These are phyloP conservation scores for Hassar affinis DNA, from an alignment of 2,113 vertebrate species.

Conservation along the genomic window DNA sequence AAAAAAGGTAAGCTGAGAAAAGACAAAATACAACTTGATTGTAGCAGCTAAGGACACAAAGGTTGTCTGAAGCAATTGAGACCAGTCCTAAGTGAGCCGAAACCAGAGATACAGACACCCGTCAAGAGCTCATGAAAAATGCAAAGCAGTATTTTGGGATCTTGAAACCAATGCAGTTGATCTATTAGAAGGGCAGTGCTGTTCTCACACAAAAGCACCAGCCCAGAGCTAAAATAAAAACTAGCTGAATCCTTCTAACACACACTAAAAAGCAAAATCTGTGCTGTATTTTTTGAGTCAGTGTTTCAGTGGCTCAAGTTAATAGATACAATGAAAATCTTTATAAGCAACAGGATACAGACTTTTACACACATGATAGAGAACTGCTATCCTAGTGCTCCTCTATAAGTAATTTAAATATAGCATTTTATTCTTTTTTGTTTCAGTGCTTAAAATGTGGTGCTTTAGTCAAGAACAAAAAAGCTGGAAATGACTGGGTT, in stretches of 20 bases:
- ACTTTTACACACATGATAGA: no score
- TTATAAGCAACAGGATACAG: no score
- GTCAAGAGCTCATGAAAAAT: constrained; percentile 69
- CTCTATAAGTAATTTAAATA: neutral
- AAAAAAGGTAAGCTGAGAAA: neutral
- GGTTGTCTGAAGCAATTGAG: constrained; percentile 58
- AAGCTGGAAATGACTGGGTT: neutral
- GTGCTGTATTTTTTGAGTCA: neutral
- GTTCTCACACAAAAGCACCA: constrained; percentile 50
- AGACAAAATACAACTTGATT: constrained; percentile 18
- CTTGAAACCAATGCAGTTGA: constrained; percentile 60
- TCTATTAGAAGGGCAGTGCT: constrained; percentile 61
- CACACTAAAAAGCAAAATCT: neutral
- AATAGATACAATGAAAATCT: neutral
- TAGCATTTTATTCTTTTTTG: neutral
- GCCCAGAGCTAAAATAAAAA: neutral
- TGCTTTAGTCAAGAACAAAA: neutral
- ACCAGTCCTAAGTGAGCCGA: constrained; percentile 54
- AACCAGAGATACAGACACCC: constrained; percentile 64
- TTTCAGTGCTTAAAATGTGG: neutral
- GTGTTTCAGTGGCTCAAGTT: neutral
- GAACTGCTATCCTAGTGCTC: neutral
- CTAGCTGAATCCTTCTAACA: neutral
- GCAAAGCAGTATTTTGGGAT: constrained; percentile 71
- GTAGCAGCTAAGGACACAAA: constrained; percentile 64